Percentiles rank a stretch among this genome's conserved stretches.
Evolutionary conservation across 2,797 vertebrate species (phyloP).

Genomic region (Mastacembelus armatus): DNA sequence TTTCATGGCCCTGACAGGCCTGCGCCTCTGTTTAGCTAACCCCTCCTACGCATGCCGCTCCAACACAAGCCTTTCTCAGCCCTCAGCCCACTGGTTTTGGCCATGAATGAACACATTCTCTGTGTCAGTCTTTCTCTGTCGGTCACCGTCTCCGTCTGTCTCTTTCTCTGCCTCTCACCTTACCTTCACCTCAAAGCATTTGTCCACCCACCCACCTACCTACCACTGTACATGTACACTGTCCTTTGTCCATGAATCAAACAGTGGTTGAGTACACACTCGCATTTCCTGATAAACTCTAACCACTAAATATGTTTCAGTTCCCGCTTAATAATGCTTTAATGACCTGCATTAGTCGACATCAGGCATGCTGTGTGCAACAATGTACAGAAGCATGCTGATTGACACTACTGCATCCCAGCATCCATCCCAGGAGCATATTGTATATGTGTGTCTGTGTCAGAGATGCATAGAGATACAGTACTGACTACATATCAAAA

Average conservation of each 20-base stretch:
- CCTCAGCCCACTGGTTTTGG: constrained; percentile 60
- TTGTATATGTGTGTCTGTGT: too few species aligned
- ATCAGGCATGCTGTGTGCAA: neutral
- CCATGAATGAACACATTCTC: constrained; percentile 78
- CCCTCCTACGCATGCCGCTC: constrained; percentile 73
- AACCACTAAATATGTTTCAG: constrained; percentile 38
- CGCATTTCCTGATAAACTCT: constrained; percentile 25
- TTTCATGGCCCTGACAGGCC: constrained; percentile 26
- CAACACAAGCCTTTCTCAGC: constrained; percentile 66
- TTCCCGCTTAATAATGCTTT: constrained; percentile 5
- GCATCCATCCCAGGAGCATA: too few species aligned
- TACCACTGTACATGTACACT: constrained; percentile 17
- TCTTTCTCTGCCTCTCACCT: constrained; percentile 45
- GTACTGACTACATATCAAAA: too few species aligned
- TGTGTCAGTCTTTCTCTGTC: constrained; percentile 21
- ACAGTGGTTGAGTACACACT: neutral
- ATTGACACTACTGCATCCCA: too few species aligned
- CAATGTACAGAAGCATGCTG: too few species aligned
- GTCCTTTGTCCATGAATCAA: constrained; percentile 21
- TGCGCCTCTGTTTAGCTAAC: constrained; percentile 75
- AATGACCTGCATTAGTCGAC: neutral
- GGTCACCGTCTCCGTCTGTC: constrained; percentile 20
- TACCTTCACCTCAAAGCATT: constrained; percentile 61
- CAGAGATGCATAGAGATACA: too few species aligned
- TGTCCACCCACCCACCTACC: constrained; percentile 10